phyloP scores from a whole-genome alignment of 2,113 vertebrate genomes.

The Sorex araneus region DNA sequence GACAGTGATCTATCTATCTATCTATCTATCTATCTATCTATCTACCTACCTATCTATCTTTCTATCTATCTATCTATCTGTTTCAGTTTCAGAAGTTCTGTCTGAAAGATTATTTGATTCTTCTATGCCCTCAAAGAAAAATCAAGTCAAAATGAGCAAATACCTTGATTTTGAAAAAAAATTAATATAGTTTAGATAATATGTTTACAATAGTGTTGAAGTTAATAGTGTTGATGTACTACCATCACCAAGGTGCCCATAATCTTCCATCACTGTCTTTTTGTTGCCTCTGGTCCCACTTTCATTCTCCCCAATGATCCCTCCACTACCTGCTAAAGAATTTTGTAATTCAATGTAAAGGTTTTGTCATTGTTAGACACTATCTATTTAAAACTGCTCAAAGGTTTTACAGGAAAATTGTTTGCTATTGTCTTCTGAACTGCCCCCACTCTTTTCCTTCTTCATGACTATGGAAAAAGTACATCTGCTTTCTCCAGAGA shows the following conservation, averaged over 20 bases:
- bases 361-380: too few species aligned
- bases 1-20: too few species aligned
- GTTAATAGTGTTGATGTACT: too few species aligned
- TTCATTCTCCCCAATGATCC: too few species aligned
- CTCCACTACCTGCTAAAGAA: too few species aligned
- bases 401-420: background rate
- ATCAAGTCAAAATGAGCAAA: background rate
- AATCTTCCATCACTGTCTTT: too few species aligned
- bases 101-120: background rate
- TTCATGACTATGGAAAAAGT: background rate
- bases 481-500: background rate
- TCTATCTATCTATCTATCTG: background rate
- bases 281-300: too few species aligned
- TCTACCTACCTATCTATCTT: too few species aligned
- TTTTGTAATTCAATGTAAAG: too few species aligned
- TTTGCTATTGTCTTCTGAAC: background rate
- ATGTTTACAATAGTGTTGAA: too few species aligned
- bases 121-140: conserved; percentile 6
- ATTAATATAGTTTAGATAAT: background rate
- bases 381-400: background rate
- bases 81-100: background rate
- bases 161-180: background rate
- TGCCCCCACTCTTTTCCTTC: background rate
- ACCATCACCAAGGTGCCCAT: too few species aligned
- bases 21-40: too few species aligned